A percentile compares a stretch with the other conserved stretches of the same genome.
phyloP scores from a whole-genome alignment of 2,113 vertebrate genomes.

The Alethe diademata region DNA sequence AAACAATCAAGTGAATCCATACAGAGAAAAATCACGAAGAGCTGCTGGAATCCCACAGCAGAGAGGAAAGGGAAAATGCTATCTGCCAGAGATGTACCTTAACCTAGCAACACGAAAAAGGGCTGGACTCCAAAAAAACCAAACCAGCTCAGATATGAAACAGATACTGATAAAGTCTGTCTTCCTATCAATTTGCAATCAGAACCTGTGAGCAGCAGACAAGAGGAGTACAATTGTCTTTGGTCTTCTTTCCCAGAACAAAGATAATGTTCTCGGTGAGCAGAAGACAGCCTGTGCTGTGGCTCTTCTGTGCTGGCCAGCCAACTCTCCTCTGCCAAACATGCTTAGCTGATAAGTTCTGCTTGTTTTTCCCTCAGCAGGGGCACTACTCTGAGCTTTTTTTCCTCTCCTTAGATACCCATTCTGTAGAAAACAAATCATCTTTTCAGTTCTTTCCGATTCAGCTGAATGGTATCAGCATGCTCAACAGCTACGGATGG shows the following conservation, averaged over 20 bases:
- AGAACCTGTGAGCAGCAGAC: not conserved
- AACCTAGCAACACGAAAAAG: not conserved
- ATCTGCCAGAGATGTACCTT: not conserved
- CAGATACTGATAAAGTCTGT: not conserved
- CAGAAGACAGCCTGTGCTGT: not conserved
- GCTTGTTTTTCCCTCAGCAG: constrained; percentile 20
- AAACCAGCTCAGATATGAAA: not conserved
- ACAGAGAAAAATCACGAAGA: not conserved
- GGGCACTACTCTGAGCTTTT: not conserved
- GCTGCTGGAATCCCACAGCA: not conserved
- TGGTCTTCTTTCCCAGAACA: not conserved
- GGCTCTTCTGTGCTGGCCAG: not conserved
- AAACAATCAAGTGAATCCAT: not conserved
- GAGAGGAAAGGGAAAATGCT: not conserved
- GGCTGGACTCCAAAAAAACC: not conserved
- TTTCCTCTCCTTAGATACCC: not conserved
- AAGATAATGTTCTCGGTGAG: not conserved
- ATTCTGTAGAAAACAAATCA: not conserved
- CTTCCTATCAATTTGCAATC: not conserved
- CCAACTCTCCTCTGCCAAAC: not conserved
- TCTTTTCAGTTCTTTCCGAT: not conserved
- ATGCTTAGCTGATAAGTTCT: not conserved
- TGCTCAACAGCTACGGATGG: not conserved
- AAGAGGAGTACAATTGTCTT: not conserved
- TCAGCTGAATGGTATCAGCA: not conserved